Evolutionary conservation across 1,140 invertebrate genomes (phyloP).

Genomic region (Drosophila repletoides): DNA sequence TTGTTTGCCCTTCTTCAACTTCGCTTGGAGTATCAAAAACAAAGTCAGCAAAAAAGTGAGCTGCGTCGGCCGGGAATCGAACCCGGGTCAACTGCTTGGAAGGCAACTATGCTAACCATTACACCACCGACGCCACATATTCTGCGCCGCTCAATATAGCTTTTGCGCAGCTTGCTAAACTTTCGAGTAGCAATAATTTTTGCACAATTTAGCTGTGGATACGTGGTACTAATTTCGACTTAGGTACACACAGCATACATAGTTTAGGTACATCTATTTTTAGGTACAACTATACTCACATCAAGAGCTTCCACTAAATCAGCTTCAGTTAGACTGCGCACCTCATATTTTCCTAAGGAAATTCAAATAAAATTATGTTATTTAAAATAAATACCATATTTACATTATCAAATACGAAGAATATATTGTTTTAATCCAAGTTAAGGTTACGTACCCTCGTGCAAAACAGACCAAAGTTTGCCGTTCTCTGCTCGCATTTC

Average conservation of each 20-base stretch:
- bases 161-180: conserved; percentile 13
- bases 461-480: conserved; percentile 53
- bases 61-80: conserved; percentile 89
- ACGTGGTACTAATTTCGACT: no score
- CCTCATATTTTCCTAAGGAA: conserved; percentile 59
- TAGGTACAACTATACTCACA: conserved; percentile 55
- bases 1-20: no score
- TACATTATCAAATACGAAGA: no score
- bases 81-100: conserved; percentile 93
- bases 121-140: conserved; percentile 86
- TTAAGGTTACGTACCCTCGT: conserved; percentile 50
- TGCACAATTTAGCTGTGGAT: background rate
- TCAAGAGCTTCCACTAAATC: conserved; percentile 67
- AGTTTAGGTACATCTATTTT: background rate
- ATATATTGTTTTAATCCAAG: no score
- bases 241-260: background rate
- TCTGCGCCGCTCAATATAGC: background rate
- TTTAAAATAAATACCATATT: background rate
- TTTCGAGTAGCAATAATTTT: background rate
- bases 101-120: conserved; percentile 94
- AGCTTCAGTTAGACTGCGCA: conserved; percentile 48
- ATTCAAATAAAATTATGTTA: conserved; percentile 3
- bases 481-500: conserved; percentile 52
- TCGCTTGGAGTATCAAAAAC: no score
- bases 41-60: conserved; percentile 26